Conservation (phyloP, 2,113 vertebrate species). For the Apodemus speciosus region DNA sequence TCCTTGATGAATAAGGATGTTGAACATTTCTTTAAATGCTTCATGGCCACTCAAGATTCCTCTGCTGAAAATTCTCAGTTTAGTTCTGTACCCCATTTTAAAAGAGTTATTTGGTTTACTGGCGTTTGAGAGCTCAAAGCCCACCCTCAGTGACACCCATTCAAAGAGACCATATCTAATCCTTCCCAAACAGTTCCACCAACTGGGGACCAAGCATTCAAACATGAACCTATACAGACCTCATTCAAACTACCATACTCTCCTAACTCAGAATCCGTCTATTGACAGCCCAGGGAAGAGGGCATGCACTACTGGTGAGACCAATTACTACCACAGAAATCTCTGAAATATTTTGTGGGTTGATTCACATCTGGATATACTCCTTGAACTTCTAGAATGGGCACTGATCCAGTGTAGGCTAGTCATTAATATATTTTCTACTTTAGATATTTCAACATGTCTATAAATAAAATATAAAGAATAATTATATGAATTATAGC, state of each 20-base stretch:
- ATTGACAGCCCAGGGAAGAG: not conserved
- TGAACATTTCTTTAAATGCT: too few relatives aligned
- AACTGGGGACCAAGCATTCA: not conserved
- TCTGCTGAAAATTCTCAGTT: too few relatives aligned
- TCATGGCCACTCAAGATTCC: too few relatives aligned
- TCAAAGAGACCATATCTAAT: not conserved
- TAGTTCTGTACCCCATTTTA: too few relatives aligned
- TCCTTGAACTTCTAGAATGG: not conserved
- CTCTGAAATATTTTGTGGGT: not conserved
- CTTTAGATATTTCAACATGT: not conserved
- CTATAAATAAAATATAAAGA: not conserved
- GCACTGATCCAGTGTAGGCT: not conserved
- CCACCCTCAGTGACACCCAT: not conserved
- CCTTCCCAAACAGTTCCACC: not conserved
- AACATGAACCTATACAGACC: not conserved
- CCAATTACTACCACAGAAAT: not conserved
- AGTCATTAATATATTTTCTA: slow-evolving; percentile 6
- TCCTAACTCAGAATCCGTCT: not conserved
- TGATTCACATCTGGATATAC: not conserved
- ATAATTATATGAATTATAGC: slow-evolving; percentile 10
- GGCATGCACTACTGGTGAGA: accelerated
- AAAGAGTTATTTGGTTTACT: too few relatives aligned
- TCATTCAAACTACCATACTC: not conserved
- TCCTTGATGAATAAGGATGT: too few relatives aligned
- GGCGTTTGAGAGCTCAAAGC: not conserved